A percentile compares a stretch with the other conserved stretches of the same genome.
These are phyloP conservation scores for Hermaeophaga mercurialis DNA, from an alignment of 2,888 invertebrate genomes.

Conservation along the genomic window DNA sequence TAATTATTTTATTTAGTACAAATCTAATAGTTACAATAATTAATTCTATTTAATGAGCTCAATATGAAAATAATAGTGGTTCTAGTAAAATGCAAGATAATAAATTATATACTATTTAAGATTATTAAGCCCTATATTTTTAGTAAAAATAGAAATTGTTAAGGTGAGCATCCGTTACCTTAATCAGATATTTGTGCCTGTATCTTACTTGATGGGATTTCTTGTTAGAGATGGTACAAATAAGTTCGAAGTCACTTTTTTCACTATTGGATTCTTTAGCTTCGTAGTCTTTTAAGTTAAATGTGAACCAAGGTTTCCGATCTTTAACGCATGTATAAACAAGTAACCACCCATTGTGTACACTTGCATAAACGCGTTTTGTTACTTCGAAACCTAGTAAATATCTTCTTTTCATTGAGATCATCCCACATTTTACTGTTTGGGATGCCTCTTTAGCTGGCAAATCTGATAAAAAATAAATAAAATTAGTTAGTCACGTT, in stretches of 20 bases:
- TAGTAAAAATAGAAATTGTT: no score
- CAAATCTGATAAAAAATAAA: conserved; percentile 38
- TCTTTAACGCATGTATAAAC: conserved; percentile 44
- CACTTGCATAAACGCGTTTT: conserved; percentile 42
- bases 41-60: no score
- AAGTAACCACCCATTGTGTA: conserved; percentile 44
- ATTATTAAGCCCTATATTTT: no score
- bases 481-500: no score
- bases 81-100: no score
- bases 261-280: conserved; percentile 37
- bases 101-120: no score
- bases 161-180: no score
- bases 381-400: conserved; percentile 42
- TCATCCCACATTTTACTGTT: conserved; percentile 41
- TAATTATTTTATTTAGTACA: no score
- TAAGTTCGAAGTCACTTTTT: conserved; percentile 31
- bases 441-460: conserved; percentile 40
- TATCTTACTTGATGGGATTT: conserved; percentile 36
- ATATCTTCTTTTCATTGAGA: conserved; percentile 42
- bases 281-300: conserved; percentile 41
- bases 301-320: conserved; percentile 41
- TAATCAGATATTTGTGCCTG: background rate
- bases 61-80: no score
- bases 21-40: no score
- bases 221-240: conserved; percentile 22